Evolutionary conservation across 2,888 invertebrate genomes (phyloP).

Genomic region (Erannis defoliaria): DNA sequence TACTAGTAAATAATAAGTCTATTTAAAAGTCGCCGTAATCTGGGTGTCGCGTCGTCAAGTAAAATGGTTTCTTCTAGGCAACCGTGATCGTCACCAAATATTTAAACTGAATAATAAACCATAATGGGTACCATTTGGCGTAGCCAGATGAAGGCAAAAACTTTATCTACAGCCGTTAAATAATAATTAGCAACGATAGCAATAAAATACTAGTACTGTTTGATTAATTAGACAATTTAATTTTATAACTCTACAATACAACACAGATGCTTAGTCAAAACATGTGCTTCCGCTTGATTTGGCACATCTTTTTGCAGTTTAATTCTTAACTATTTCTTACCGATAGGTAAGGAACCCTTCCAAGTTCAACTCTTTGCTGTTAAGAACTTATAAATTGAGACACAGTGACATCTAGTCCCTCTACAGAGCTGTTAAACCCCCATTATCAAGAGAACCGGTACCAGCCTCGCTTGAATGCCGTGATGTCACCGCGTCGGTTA

Average conservation of each 20-base stretch:
- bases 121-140: conserved; percentile 2
- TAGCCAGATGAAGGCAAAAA: neutral
- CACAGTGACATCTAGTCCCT: neutral
- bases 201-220: neutral
- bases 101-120: neutral
- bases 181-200: neutral
- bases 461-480: conserved; percentile 48
- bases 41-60: too few relatives aligned
- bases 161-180: neutral
- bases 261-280: conserved; percentile 2
- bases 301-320: too few relatives aligned
- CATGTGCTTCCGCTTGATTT: conserved; percentile 26
- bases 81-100: too few relatives aligned
- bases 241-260: neutral
- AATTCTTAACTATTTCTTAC: too few relatives aligned
- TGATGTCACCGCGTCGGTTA: conserved; percentile 59
- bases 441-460: conserved; percentile 51
- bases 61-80: too few relatives aligned
- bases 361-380: neutral
- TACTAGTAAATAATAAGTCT: too few relatives aligned
- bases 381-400: neutral
- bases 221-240: conserved; percentile 12
- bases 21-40: too few relatives aligned
- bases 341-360: too few relatives aligned
- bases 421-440: neutral